Conservation (phyloP, 2,797 vertebrate species). For the Nyctibius grandis region DNA sequence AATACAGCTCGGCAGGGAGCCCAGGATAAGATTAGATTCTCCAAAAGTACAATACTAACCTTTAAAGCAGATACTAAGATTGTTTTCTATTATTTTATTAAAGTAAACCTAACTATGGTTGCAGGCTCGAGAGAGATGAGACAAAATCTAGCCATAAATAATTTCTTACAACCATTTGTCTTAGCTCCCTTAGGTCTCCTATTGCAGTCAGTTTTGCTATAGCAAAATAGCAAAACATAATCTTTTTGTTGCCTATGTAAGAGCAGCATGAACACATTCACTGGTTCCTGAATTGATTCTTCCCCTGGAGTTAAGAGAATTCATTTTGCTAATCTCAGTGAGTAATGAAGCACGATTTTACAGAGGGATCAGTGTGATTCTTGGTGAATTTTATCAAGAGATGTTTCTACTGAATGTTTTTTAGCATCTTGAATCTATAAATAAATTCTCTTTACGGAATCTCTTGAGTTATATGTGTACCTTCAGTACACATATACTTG, state of each 20-base stretch:
- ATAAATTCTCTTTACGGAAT: background rate
- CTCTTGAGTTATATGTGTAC: fast-evolving
- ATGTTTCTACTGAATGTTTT: background rate
- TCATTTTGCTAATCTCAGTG: slow-evolving; percentile 5
- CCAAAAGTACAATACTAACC: background rate
- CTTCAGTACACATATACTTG: too few relatives aligned
- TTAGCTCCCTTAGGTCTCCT: background rate
- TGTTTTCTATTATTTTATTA: background rate
- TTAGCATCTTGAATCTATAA: background rate
- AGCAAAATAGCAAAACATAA: background rate
- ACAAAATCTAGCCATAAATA: slow-evolving; percentile 10
- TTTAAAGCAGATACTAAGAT: background rate
- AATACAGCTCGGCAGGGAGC: background rate
- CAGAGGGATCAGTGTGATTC: background rate
- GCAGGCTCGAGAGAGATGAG: background rate
- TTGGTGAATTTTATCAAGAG: background rate
- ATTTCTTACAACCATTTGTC: background rate
- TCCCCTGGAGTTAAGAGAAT: background rate
- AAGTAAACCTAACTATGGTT: background rate
- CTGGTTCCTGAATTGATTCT: background rate
- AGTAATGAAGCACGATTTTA: background rate
- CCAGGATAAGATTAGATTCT: background rate
- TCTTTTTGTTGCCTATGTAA: background rate
- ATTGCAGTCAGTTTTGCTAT: background rate
- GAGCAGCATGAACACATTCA: background rate